Evolutionary conservation across 2,797 vertebrate genomes (phyloP).

Genomic region (Gymnocypris eckloni): DNA sequence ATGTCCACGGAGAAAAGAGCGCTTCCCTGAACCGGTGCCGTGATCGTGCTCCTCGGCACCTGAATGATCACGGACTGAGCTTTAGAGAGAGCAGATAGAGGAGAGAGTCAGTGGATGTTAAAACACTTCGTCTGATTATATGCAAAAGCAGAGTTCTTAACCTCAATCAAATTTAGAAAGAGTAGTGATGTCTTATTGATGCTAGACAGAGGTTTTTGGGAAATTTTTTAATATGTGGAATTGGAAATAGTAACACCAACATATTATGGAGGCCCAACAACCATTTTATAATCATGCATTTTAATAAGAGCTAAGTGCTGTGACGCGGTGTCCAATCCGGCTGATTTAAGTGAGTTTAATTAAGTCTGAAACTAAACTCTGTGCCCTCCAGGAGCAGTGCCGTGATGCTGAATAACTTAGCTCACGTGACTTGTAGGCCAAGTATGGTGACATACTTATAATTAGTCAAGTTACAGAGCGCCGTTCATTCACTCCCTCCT

Average conservation of each 20-base stretch:
- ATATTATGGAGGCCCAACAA: neutral
- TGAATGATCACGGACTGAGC: constrained; percentile 79
- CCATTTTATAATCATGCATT: neutral
- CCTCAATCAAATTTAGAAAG: neutral
- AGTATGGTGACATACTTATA: too few species aligned
- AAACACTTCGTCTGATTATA: neutral
- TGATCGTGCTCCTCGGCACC: constrained; percentile 80
- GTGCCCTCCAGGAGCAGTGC: neutral
- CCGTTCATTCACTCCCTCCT: too few species aligned
- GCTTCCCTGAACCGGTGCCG: constrained; percentile 81
- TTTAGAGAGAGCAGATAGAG: constrained; percentile 65
- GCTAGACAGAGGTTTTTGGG: neutral
- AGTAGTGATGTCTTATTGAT: neutral
- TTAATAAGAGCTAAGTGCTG: neutral
- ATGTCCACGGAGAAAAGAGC: constrained; percentile 84
- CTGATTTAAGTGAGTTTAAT: too few species aligned
- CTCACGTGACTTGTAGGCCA: too few species aligned
- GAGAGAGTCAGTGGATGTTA: neutral
- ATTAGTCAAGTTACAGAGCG: too few species aligned
- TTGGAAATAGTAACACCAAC: neutral
- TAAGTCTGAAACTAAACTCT: neutral
- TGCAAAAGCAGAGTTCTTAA: neutral
- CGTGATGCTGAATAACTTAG: neutral
- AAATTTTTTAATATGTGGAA: neutral
- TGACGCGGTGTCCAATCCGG: neutral